phyloP scores from a whole-genome alignment of 2,888 invertebrate genomes.

The Athalia cordata region DNA sequence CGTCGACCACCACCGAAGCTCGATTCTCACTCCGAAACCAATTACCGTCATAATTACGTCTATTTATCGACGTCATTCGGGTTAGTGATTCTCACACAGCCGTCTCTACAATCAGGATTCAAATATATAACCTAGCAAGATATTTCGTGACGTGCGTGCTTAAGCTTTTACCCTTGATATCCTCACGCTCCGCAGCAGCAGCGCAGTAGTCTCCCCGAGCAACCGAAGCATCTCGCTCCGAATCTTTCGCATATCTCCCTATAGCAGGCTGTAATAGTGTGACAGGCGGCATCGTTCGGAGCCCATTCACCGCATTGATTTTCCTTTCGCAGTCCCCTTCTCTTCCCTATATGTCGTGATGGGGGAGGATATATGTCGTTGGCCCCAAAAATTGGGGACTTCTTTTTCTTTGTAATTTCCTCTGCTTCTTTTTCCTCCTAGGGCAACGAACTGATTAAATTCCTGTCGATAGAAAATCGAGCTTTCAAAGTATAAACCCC shows the following conservation, averaged over 20 bases:
- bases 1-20: constrained; percentile 4
- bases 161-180: constrained; percentile 3
- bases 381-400: constrained; percentile 37
- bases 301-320: constrained; percentile 70
- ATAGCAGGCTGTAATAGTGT: constrained; percentile 57
- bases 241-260: constrained; percentile 39
- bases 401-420: background rate
- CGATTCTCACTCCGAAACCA: constrained; percentile 33
- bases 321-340: constrained; percentile 60
- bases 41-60: constrained; percentile 27
- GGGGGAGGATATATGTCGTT: constrained; percentile 19
- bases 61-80: constrained; percentile 34
- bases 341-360: background rate
- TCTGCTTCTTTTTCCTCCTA: background rate
- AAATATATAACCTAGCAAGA: constrained; percentile 15
- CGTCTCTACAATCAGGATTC: constrained; percentile 10
- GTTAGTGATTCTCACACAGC: constrained; percentile 2
- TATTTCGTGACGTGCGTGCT: constrained; percentile 35
- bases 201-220: background rate
- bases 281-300: constrained; percentile 59
- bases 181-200: constrained; percentile 28
- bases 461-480: constrained; percentile 47
- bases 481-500: constrained; percentile 35
- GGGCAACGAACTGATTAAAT: constrained; percentile 52
- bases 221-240: constrained; percentile 22